Conservation (phyloP, 2,797 vertebrate species). For the Morus bassanus region DNA sequence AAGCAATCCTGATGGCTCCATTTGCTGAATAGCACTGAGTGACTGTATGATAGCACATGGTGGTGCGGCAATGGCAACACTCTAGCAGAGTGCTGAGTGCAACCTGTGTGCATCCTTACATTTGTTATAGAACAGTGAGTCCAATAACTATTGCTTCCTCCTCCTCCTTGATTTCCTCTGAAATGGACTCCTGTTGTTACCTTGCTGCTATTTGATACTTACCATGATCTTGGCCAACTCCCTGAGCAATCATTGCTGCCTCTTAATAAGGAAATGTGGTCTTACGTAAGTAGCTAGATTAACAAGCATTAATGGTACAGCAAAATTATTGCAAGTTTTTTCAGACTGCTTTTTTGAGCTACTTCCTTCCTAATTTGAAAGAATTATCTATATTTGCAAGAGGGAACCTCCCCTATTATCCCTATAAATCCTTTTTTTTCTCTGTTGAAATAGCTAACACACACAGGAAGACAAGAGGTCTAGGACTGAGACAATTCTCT, state of each 20-base stretch:
- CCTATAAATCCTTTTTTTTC: not conserved
- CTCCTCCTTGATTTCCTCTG: not conserved
- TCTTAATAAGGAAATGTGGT: not conserved
- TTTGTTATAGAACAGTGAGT: not conserved
- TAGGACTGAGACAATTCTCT: not conserved
- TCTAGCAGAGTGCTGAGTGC: accelerated
- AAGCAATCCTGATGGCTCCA: not conserved
- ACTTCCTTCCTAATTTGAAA: constrained; percentile 7
- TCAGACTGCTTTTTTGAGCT: not conserved
- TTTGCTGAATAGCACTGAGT: not conserved
- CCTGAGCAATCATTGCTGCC: not conserved
- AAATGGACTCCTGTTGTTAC: not conserved
- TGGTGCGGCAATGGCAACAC: not conserved
- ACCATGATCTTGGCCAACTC: not conserved
- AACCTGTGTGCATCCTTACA: not conserved
- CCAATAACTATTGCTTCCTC: not conserved
- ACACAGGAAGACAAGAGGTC: not conserved
- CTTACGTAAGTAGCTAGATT: not conserved
- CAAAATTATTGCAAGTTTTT: not conserved
- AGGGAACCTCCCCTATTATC: not conserved
- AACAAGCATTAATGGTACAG: not conserved
- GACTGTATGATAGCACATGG: accelerated
- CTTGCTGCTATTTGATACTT: not conserved
- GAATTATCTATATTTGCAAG: not conserved
- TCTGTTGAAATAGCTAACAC: not conserved